Evolutionary conservation across 2,113 vertebrate genomes (phyloP), one percentile per base, ranked within the genome.

Genomic region (Eubucco bourcierii): DNA sequence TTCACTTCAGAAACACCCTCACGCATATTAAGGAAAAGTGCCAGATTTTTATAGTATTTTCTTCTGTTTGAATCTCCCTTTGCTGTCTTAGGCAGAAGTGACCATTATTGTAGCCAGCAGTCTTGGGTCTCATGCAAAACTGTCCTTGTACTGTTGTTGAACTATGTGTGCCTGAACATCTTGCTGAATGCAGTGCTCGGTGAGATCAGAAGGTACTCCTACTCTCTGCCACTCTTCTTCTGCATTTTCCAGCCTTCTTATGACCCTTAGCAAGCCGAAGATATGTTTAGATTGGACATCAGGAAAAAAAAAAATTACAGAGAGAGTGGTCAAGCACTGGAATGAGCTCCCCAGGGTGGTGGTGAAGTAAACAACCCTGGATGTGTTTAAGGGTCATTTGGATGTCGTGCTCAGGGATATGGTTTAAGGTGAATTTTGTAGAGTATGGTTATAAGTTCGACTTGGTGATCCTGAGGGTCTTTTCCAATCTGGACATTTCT

Each of bases 101-200:
- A 39, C 41, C 74, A 5, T 46, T 74, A 0, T 7, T 39, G 64
- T 33, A 80, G 59, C 27, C 44, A 50, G 4, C 17, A 13, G 18
- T 59, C 28, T 28, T 50, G 11, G 21, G 17, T 60, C 41, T 67
- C 3, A 1, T 17, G 24, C 27, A 37, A 73, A 82, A 17, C 21
- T 0, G 1, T 29, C 25, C 14, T n/a, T 37, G 53, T 16, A 1
- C 7, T n/a, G 8, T 1, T 44, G 16, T 14, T 17, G 52, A 67
- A 12, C 11, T 24, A 6, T 20, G 29, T 14, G 21, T 55, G 18
- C 4, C 58, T 27, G 53, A 72, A 24, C 1, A 0, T 7, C 17
- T 0, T 0, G 18, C 10, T 7, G 19, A 20, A 46, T 2, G 15
- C 37, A 29, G 72, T 41, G 64, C n/a, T 56, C 6, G 16, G 17